These are phyloP conservation scores for Ornithorhynchus anatinus DNA, from an alignment of 2,113 vertebrate genomes.

Conservation along the genomic window DNA sequence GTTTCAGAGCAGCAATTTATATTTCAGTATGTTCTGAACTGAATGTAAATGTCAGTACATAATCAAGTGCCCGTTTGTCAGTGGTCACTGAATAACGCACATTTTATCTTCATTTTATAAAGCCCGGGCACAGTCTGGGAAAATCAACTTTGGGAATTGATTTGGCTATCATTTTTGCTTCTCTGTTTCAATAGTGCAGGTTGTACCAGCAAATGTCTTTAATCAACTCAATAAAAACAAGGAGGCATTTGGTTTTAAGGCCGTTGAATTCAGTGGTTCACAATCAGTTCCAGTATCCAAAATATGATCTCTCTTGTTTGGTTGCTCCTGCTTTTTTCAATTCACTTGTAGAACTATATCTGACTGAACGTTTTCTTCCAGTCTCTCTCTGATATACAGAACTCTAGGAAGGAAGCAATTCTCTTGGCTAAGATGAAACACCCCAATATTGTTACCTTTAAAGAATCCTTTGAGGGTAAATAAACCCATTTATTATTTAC, in stretches of 20 bases:
- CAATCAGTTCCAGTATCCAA: neutral
- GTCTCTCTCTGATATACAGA: slow-evolving; percentile 69
- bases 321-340: neutral
- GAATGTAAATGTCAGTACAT: too few species aligned
- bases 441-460: slow-evolving; percentile 85
- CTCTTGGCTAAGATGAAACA: slow-evolving; percentile 91
- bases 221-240: neutral
- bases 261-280: neutral
- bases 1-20: too few species aligned
- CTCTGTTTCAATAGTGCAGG: neutral
- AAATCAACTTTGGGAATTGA: too few species aligned
- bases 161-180: too few species aligned
- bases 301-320: neutral
- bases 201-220: neutral
- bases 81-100: too few species aligned
- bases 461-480: slow-evolving; percentile 89
- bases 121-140: too few species aligned
- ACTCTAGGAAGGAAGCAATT: slow-evolving; percentile 82
- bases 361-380: slow-evolving; percentile 61
- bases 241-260: too few species aligned
- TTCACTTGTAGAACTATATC: neutral
- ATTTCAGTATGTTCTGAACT: too few species aligned
- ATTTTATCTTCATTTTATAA: too few species aligned
- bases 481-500: neutral
- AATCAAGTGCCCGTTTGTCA: too few species aligned